These are phyloP conservation scores for Ceratotherium simum DNA, from an alignment of 2,113 vertebrate species.

Conservation along the genomic window DNA sequence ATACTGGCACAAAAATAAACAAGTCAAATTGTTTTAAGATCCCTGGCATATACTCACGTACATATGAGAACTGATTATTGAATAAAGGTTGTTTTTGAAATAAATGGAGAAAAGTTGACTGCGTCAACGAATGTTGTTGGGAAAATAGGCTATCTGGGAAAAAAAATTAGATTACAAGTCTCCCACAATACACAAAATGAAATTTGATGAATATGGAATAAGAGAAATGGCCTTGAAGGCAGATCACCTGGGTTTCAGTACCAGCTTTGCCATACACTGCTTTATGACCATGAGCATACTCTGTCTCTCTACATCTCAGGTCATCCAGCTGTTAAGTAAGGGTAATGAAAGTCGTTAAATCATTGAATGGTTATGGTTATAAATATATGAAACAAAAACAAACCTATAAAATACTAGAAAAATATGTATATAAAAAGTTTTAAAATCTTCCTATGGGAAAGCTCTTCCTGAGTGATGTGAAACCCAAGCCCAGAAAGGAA, in stretches of 20 bases:
- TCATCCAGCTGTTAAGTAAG: background rate
- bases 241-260: background rate
- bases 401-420: background rate
- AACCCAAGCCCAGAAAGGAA: background rate
- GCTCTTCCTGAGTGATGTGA: background rate
- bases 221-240: background rate
- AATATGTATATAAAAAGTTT: background rate
- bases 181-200: background rate
- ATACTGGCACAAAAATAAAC: background rate
- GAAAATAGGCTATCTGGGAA: background rate
- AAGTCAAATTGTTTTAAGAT: background rate
- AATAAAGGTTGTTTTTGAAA: background rate
- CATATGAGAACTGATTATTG: background rate
- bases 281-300: background rate
- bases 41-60: background rate
- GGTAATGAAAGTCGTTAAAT: background rate
- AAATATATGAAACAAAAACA: background rate
- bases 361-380: background rate
- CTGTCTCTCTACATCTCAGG: background rate
- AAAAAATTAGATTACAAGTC: background rate
- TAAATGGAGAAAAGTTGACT: background rate
- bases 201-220: background rate
- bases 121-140: background rate
- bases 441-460: background rate
- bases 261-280: background rate